phyloP scores from a whole-genome alignment of 2,888 invertebrate genomes.

The Strigamia crassipes region DNA sequence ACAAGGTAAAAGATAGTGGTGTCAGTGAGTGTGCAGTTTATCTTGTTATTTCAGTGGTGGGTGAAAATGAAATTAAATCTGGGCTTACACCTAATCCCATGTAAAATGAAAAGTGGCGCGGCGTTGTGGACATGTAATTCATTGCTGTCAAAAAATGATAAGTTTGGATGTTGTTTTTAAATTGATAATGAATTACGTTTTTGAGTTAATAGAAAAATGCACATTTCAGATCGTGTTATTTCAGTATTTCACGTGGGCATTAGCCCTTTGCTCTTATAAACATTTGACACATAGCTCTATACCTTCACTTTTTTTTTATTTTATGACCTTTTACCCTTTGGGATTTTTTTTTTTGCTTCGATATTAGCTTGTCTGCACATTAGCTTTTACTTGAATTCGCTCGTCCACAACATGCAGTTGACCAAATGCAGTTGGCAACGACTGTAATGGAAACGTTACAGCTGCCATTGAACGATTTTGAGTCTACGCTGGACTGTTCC shows the following conservation, averaged over 20 bases:
- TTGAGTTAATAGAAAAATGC: background rate
- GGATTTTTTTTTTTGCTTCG: background rate
- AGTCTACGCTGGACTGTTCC: background rate
- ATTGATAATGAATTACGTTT: background rate
- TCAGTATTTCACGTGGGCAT: background rate
- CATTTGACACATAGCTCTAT: background rate
- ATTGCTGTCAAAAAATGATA: conserved; percentile 8
- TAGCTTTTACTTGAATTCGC: conserved; percentile 16
- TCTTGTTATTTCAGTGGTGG: conserved; percentile 21
- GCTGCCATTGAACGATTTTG: conserved; percentile 16
- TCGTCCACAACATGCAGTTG: conserved; percentile 21
- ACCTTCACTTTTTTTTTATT: conserved; percentile 1
- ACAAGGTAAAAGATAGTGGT: conserved; percentile 4
- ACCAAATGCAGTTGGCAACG: conserved; percentile 21
- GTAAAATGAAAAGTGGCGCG: conserved; percentile 5
- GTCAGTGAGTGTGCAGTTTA: conserved; percentile 16
- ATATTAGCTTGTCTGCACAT: conserved; percentile 21
- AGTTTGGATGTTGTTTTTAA: conserved; percentile 1
- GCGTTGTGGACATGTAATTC: background rate
- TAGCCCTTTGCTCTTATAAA: background rate
- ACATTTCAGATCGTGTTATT: background rate
- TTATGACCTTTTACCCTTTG: background rate
- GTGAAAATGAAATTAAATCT: conserved; percentile 12
- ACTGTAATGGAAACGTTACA: conserved; percentile 21
- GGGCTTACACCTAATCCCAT: conserved; percentile 21